Evolutionary conservation across 2,888 invertebrate species (phyloP), one percentile per base, ranked within the genome.

Genomic region (Frankliniella fusca): DNA sequence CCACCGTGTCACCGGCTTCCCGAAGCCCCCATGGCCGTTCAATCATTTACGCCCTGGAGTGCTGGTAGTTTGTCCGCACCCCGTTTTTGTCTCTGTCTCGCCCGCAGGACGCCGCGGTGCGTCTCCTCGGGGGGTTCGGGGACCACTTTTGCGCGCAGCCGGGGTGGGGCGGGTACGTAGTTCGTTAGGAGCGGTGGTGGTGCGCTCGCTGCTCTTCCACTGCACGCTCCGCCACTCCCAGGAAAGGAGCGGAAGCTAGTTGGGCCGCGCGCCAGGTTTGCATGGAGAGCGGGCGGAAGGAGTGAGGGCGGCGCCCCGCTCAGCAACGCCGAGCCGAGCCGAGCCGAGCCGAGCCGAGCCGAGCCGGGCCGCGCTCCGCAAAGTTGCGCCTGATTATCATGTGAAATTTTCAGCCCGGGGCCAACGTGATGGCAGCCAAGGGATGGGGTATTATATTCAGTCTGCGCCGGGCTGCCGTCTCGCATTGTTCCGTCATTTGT

Each of bases 311-410:
- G 61, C 10, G 15, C 61, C 61, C 61, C 61, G 61, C 54, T 54
- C 54, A 2, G 54, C 54, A 54, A 3, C 61, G 61, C 61, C 61
- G n/a, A 38, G 38, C 38, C n/a, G n/a, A n/a, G n/a, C n/a, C n/a
- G n/a, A n/a, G n/a, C n/a, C n/a, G n/a, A n/a, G n/a, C n/a, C n/a
- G n/a, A n/a, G n/a, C n/a, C n/a, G n/a, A n/a, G n/a, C n/a, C n/a
- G n/a, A n/a, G n/a, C n/a, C n/a, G n/a, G n/a, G 61, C 61, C 61
- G 61, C n/a, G n/a, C n/a, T n/a, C n/a, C 61, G 15, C 61, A 61
- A 61, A 61, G 61, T 61, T 61, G 61, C 61, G 61, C 61, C n/a
- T 61, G 61, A 61, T 61, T 61, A 61, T n/a, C 61, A 61, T 61
- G 61, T 61, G 61, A 61, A 61, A 61, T 61, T 61, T n/a, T 61